These are phyloP conservation scores for Chionodraco myersi DNA, from an alignment of 2,113 vertebrate species.

Conservation along the genomic window DNA sequence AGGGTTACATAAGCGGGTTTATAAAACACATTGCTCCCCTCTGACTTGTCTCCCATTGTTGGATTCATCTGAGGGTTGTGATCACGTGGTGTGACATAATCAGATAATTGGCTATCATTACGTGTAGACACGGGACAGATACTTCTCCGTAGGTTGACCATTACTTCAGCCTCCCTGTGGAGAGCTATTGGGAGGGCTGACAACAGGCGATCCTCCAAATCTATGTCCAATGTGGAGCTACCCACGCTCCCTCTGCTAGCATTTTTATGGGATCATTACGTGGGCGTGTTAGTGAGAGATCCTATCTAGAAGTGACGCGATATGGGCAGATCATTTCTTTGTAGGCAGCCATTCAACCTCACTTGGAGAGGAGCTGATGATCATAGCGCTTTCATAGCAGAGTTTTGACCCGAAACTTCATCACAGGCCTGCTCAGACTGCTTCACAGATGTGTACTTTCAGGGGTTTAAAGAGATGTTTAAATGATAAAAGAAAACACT, in stretches of 20 bases:
- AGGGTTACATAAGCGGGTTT: constrained; percentile 57
- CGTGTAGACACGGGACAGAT: constrained; percentile 25
- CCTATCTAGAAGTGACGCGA: constrained; percentile 65
- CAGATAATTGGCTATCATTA: constrained; percentile 30
- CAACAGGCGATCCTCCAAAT: constrained; percentile 68
- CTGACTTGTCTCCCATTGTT: constrained; percentile 5
- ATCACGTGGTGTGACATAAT: constrained; percentile 26
- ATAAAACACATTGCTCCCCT: constrained; percentile 6
- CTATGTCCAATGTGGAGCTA: constrained; percentile 66
- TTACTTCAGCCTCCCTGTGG: constrained; percentile 47
- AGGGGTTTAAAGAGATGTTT: constrained; percentile 6
- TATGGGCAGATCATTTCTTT: constrained; percentile 70
- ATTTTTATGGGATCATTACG: constrained; percentile 76
- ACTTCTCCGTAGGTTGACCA: constrained; percentile 32
- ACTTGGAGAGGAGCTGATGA: constrained; percentile 35
- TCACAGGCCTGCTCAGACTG: constrained; percentile 6
- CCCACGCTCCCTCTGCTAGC: constrained; percentile 81
- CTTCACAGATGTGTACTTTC: constrained; percentile 7
- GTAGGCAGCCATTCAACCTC: constrained; percentile 46
- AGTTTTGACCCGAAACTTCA: constrained; percentile 28
- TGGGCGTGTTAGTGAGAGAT: constrained; percentile 73
- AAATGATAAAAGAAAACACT: background rate
- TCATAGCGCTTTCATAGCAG: constrained; percentile 26
- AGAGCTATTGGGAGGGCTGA: constrained; percentile 59
- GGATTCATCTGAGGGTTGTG: background rate